Base-by-base conservation (phyloP, 2,888 invertebrate genomes). In the Fragum whitleyi region DNA sequence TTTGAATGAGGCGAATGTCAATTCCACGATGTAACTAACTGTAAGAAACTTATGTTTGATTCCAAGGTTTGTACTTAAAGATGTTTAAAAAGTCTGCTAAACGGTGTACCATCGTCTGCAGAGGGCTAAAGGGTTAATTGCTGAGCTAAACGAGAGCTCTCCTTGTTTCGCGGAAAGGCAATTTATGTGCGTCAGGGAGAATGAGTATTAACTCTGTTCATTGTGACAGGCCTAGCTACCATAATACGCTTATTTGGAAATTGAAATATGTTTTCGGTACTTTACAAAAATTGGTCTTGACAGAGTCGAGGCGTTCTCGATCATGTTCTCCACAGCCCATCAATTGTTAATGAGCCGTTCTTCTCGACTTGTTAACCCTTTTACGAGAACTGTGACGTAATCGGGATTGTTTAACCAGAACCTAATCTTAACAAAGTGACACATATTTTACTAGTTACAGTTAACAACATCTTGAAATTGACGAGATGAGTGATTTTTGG, bases 181-280 rank as follows among this genome's bases (percentile, higher is more conserved):
- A 82, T 82, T 82, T 82, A 82, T 78, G 82, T 78, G 68, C 70
- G 82, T 79, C 82, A 53, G 39, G 23, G 62, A 57, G 69, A 82
- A 82, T 82, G 62, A 78, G 76, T 29, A 72, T 82, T 82, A 82
- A 75, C 78, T 82, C 78, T 7, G 59, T 57, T 82, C 82, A 55
- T 26, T 11, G 36, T 70, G 78, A 76, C 78, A 73, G 67, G 47
- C 51, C 69, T 62, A 32, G 59, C 69, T 68, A 59, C 68, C 61
- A 68, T 82, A 82, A 82, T 82, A 71, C 76, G 82, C 78, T 78
- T 76, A 82, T 82, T 82, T 82, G 76, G 82, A 78, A 82, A 82
- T 78, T 82, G 82, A 82, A 82, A 82, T 82, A 82, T 82, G 82
- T 82, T 82, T 82, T 82, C 70, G 53, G 67, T 68, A 73, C 69